These are phyloP conservation scores for Steatocranus sp. DNA, from an alignment of 2,797 vertebrate genomes.

Conservation along the genomic window DNA sequence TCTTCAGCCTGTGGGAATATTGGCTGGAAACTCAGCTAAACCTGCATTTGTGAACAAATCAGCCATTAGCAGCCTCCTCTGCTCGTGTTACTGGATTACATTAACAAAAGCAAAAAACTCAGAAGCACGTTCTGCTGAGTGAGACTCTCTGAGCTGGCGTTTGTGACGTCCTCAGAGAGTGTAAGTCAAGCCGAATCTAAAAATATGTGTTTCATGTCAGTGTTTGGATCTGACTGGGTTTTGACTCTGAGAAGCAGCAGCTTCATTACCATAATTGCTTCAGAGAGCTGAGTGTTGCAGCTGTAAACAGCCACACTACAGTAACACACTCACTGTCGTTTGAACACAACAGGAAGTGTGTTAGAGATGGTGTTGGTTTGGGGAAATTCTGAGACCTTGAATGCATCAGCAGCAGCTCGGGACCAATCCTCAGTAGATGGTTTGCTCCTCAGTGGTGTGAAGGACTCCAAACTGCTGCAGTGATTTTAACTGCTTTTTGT, in stretches of 20 bases:
- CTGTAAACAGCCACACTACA: neutral
- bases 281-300: neutral
- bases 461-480: neutral
- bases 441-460: neutral
- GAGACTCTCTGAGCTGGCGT: neutral
- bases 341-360: neutral
- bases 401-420: neutral
- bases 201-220: fast-evolving
- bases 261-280: neutral
- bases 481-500: neutral
- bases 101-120: neutral
- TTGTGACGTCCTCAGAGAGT: neutral
- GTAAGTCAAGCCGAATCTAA: neutral
- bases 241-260: neutral
- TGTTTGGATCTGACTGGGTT: neutral
- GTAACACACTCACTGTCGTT: neutral
- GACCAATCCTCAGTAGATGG: neutral
- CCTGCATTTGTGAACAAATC: neutral
- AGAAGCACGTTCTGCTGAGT: neutral
- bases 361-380: neutral
- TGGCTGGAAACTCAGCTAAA: neutral
- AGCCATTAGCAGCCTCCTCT: neutral
- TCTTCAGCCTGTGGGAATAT: neutral
- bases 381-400: neutral
- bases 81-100: neutral